phyloP scores from a whole-genome alignment of 1,140 invertebrate genomes.

The Ips typographus region DNA sequence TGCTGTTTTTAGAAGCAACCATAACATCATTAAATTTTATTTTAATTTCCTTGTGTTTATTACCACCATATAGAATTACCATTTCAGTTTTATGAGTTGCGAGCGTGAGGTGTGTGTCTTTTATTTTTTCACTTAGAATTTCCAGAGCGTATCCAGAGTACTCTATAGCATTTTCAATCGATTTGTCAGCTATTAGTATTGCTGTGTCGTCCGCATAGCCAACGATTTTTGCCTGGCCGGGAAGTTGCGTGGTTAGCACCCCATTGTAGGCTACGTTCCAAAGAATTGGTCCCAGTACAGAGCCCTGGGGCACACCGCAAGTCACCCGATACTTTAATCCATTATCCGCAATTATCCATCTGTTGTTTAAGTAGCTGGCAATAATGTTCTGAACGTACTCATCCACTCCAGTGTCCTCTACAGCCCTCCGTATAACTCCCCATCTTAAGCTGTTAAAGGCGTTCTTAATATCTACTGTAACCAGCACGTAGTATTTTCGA shows the following conservation, averaged over 20 bases:
- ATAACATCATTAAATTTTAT: neutral
- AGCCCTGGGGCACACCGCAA: no score
- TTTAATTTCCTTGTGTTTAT: neutral
- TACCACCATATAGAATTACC: neutral
- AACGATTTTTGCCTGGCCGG: no score
- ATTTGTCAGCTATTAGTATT: neutral
- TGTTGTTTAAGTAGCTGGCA: neutral
- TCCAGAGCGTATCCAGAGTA: neutral
- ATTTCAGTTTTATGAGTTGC: constrained; percentile 18
- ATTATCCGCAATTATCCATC: no score
- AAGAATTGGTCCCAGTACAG: no score
- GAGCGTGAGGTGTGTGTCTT: neutral
- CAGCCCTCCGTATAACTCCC: constrained; percentile 9
- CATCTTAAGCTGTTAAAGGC: constrained; percentile 30
- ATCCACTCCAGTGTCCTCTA: neutral
- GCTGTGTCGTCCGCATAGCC: no score
- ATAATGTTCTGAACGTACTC: no score
- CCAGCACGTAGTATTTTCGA: neutral
- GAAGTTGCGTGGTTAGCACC: no score
- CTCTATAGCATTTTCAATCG: neutral
- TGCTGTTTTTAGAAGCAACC: neutral
- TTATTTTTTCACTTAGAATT: constrained; percentile 7
- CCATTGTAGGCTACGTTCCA: no score
- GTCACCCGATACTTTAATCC: no score
- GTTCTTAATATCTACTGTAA: constrained; percentile 25